phyloP scores from a whole-genome alignment of 1,140 invertebrate genomes.

The Luehdorfia chinensis region DNA sequence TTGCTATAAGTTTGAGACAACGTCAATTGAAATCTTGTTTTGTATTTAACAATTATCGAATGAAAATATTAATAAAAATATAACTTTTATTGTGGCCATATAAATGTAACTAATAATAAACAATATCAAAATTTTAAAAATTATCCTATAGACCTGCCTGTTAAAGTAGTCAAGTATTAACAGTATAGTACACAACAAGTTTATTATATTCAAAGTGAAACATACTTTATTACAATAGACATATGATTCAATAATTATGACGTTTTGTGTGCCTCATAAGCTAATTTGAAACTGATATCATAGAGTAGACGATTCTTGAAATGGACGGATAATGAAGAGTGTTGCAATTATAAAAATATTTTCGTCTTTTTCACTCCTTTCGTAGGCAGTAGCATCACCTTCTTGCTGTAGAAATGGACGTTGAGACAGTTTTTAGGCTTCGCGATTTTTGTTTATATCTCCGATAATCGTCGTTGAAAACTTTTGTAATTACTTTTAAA shows the following conservation, averaged over 20 bases:
- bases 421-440: constrained; percentile 54
- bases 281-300: no score
- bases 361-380: constrained; percentile 62
- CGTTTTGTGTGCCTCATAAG: no score
- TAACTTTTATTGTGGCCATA: no score
- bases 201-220: background rate
- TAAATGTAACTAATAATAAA: no score
- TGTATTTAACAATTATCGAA: no score
- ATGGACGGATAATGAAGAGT: constrained; percentile 31
- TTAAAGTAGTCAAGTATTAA: background rate
- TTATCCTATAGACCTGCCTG: background rate
- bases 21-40: background rate
- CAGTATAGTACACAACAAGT: background rate
- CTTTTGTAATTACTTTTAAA: constrained; percentile 73
- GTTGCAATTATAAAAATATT: constrained; percentile 64
- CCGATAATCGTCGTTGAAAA: constrained; percentile 64
- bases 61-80: no score
- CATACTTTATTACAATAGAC: background rate
- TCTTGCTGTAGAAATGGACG: constrained; percentile 67
- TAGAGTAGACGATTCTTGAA: constrained; percentile 11
- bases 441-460: constrained; percentile 73
- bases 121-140: background rate
- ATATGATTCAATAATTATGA: constrained; percentile 13
- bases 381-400: constrained; percentile 67
- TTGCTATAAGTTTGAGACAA: constrained; percentile 36